A percentile compares a stretch with the other conserved stretches of the same genome.
Conservation (phyloP, 2,797 vertebrate species). For the Spatula clypeata region DNA sequence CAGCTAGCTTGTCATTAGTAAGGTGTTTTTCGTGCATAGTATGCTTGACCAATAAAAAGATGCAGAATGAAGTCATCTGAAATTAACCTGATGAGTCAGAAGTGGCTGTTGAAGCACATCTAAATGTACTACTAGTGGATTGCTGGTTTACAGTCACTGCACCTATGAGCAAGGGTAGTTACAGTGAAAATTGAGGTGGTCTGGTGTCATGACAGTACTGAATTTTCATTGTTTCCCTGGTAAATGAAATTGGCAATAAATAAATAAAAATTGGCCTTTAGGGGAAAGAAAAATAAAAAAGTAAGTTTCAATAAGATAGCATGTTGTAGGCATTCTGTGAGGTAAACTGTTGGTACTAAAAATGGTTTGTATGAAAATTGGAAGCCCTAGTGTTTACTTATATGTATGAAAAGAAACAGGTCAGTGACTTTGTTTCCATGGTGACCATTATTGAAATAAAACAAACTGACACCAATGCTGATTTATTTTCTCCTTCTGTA, state of each 20-base stretch:
- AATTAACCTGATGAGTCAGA: conserved; percentile 1
- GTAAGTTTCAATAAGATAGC: not conserved
- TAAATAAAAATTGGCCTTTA: not conserved
- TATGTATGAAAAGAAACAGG: conserved; percentile 79
- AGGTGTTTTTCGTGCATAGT: not conserved
- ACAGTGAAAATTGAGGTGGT: conserved; percentile 1
- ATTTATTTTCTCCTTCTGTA: conserved; percentile 66
- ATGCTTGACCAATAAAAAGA: not conserved
- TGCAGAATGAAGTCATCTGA: not conserved
- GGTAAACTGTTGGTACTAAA: conserved; percentile 35
- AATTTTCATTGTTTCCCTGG: not conserved
- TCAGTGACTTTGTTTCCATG: conserved; percentile 84
- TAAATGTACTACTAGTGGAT: not conserved
- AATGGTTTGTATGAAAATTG: conserved; percentile 54
- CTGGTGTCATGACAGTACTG: not conserved
- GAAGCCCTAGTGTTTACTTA: conserved; percentile 75
- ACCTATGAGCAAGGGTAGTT: not conserved
- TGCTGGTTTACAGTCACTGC: not conserved
- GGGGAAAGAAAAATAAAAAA: not conserved
- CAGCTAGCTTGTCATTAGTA: not conserved
- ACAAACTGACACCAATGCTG: conserved; percentile 75
- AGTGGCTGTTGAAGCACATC: not conserved
- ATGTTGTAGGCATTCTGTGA: not conserved
- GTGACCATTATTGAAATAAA: conserved; percentile 82
- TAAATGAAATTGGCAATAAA: conserved; percentile 9